Conservation (phyloP, 2,113 vertebrate genomes). For the Xenotilapia flavipinnis region DNA sequence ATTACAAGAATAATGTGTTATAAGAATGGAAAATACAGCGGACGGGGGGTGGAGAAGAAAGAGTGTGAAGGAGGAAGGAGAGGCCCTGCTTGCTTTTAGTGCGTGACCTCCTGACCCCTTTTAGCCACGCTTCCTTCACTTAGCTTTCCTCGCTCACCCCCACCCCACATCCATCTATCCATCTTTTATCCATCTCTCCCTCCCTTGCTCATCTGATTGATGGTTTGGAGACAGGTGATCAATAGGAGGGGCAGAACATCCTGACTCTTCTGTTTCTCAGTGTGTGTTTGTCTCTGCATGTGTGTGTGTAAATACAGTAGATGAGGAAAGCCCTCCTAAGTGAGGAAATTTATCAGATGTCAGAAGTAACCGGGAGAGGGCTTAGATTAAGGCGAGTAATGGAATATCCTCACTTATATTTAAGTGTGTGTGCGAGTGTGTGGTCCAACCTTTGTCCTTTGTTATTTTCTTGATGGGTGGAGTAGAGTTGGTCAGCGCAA, state of each 20-base stretch:
- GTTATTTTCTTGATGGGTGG: slow-evolving; percentile 82
- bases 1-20: slow-evolving; percentile 16
- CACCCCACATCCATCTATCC: background rate
- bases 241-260: slow-evolving; percentile 43
- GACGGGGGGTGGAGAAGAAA: background rate
- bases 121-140: slow-evolving; percentile 53
- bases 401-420: slow-evolving; percentile 18
- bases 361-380: slow-evolving; percentile 29
- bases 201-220: slow-evolving; percentile 48
- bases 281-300: background rate
- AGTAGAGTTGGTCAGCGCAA: slow-evolving; percentile 71
- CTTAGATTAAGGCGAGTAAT: slow-evolving; percentile 47
- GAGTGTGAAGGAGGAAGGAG: slow-evolving; percentile 2
- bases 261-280: slow-evolving; percentile 37
- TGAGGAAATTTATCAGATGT: slow-evolving; percentile 54
- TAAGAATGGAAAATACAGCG: slow-evolving; percentile 22
- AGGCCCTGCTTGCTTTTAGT: slow-evolving; percentile 60
- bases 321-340: slow-evolving; percentile 31
- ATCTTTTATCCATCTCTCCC: background rate
- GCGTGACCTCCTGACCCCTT: slow-evolving; percentile 57
- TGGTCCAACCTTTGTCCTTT: slow-evolving; percentile 81
- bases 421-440: background rate
- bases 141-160: background rate
- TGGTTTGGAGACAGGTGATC: slow-evolving; percentile 55
- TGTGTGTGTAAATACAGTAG: slow-evolving; percentile 15